These are phyloP conservation scores for Notamacropus eugenii DNA, from an alignment of 2,797 vertebrate species.

Conservation along the genomic window DNA sequence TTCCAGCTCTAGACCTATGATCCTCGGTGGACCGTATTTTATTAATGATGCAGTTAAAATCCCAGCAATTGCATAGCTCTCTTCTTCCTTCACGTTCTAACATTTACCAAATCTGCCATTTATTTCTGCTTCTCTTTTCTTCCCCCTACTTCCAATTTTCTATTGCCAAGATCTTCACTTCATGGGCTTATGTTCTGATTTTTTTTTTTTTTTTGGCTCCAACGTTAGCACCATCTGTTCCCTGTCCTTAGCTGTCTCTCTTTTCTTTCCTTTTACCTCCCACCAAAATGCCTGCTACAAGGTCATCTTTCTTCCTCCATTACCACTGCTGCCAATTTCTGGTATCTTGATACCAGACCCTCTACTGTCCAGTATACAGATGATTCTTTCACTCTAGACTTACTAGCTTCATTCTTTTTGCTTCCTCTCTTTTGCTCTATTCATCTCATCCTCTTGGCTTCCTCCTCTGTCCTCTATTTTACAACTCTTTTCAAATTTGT, in stretches of 20 bases:
- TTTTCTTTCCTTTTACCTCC: constrained; percentile 59
- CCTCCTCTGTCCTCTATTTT: constrained; percentile 21
- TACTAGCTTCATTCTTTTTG: not conserved
- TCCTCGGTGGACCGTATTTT: not conserved
- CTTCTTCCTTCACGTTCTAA: not conserved
- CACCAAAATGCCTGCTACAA: constrained; percentile 65
- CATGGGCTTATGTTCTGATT: constrained; percentile 20
- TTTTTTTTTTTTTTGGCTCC: constrained; percentile 54
- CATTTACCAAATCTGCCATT: not conserved
- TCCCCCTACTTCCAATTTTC: not conserved
- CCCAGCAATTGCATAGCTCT: not conserved
- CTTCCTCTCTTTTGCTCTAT: not conserved
- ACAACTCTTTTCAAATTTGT: not conserved
- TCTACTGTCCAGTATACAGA: not conserved
- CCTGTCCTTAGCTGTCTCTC: constrained; percentile 53
- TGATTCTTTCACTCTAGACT: not conserved
- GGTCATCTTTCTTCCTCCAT: constrained; percentile 38
- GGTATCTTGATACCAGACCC: not conserved
- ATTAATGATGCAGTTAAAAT: not conserved
- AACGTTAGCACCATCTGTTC: constrained; percentile 63
- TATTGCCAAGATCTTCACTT: constrained; percentile 49
- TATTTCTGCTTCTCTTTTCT: not conserved
- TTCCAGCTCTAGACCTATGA: not conserved
- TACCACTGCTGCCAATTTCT: not conserved
- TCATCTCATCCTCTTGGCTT: not conserved